phyloP scores from a whole-genome alignment of 2,797 vertebrate genomes.

The Hemibagrus guttatus region DNA sequence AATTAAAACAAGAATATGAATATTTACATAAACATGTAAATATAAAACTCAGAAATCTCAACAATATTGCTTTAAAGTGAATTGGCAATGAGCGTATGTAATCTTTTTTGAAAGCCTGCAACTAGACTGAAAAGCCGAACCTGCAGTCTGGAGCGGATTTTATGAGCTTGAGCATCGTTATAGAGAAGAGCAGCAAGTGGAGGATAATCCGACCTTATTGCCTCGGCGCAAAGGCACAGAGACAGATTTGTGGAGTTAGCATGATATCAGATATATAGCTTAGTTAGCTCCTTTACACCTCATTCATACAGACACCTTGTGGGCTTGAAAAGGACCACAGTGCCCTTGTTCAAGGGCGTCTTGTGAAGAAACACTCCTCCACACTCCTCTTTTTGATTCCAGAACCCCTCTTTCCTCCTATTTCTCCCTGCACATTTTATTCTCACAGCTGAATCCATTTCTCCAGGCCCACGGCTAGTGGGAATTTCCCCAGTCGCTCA shows the following conservation, averaged over 20 bases:
- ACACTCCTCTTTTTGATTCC: slow-evolving; percentile 58
- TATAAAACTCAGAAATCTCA: background rate
- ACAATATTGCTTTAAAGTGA: background rate
- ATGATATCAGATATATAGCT: slow-evolving; percentile 57
- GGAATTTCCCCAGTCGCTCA: slow-evolving; percentile 71
- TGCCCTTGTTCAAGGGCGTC: slow-evolving; percentile 51
- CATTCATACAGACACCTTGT: slow-evolving; percentile 49
- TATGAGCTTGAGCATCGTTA: slow-evolving; percentile 26
- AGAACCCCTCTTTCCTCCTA: slow-evolving; percentile 42
- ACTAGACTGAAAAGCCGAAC: slow-evolving; percentile 28
- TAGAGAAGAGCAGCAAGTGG: slow-evolving; percentile 35
- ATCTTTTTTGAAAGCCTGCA: background rate
- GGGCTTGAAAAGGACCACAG: slow-evolving; percentile 54
- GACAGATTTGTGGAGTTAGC: slow-evolving; percentile 60
- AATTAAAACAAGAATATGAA: too few species aligned
- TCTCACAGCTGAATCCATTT: slow-evolving; percentile 62
- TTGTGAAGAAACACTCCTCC: slow-evolving; percentile 59
- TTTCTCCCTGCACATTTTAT: slow-evolving; percentile 60
- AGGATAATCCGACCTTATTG: slow-evolving; percentile 53
- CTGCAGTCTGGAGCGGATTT: slow-evolving; percentile 40
- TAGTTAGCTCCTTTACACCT: slow-evolving; percentile 54
- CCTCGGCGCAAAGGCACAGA: slow-evolving; percentile 51
- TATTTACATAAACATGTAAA: too few species aligned
- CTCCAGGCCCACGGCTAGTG: slow-evolving; percentile 66
- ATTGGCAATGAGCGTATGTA: background rate